Base-by-base conservation (phyloP, 1,140 invertebrate genomes). In the Oppia nitens region DNA sequence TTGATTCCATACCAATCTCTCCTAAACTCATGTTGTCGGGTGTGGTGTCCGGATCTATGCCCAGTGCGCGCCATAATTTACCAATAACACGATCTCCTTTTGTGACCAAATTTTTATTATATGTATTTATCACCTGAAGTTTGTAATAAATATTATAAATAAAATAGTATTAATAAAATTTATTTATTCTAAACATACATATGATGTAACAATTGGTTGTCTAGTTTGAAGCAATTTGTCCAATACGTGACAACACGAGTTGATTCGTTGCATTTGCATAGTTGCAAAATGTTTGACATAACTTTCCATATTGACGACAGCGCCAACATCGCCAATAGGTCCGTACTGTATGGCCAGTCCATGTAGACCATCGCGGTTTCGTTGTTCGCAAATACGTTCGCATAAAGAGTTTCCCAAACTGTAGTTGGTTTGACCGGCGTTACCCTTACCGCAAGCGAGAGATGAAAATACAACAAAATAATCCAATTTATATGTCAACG, bases 401-500 rank as follows among this genome's bases (percentile, higher is more conserved):
- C 96, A 95, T 3, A 83, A 83, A 0, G 90, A 94, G 73, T 98
- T 98, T 25, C 92, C 90, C 62, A 88, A 77, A 52, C 90, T 93
- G 68, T 97, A 97, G 74, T 97, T 98, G 21, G 82, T 79, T 73
- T 97, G 93, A 1, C 92, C 93, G 57, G 83, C 78, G 72, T 96
- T 97, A 58, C 94, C 94, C 57, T 88, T 80, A 3, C 92, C 93
- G 72, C 90, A 91, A 12, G 86, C 85, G 23, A 97, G 82, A 25
- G 88, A 93, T 11, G 93, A 98, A 75, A 97, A 98, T 14, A 80
- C 84, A 11, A 91, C 84, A 68, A 94, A 96, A 72, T 89, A 87
- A 63, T 93, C 87, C 20, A 68, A 32, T 9, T 53, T 64, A 9
- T 73, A 63, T 25, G 83, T 73, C 0, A 83, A 80, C 64, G 85